These are phyloP conservation scores for Sebastes hopkinsi DNA, from an alignment of 2,797 vertebrate species.

Conservation along the genomic window DNA sequence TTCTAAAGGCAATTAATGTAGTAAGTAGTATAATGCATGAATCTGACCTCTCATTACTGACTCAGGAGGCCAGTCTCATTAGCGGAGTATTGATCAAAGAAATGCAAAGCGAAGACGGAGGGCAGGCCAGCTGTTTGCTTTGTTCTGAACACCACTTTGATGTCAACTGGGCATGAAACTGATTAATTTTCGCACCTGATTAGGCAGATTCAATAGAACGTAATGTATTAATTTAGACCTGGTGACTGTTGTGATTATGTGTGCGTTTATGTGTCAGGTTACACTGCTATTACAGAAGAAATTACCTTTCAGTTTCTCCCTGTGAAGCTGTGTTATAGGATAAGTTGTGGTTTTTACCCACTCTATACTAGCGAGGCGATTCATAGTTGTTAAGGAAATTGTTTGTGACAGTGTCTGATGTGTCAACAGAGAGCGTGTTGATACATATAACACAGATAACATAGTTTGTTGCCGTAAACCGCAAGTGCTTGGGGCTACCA, in stretches of 20 bases:
- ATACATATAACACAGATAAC: background rate
- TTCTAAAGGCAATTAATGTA: conserved; percentile 26
- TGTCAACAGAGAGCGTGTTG: background rate
- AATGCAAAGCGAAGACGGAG: conserved; percentile 53
- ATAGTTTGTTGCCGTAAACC: conserved; percentile 11
- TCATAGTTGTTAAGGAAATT: background rate
- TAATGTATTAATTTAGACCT: conserved; percentile 50
- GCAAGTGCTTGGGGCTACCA: background rate
- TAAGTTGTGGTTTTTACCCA: background rate
- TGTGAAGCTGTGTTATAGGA: background rate
- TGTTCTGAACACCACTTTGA: conserved; percentile 69
- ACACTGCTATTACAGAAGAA: background rate
- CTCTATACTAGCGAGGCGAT: background rate
- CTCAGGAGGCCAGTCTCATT: conserved; percentile 43
- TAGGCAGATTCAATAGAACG: conserved; percentile 38
- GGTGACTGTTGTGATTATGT: conserved; percentile 19
- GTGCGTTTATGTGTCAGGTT: background rate
- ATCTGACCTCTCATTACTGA: conserved; percentile 38
- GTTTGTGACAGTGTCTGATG: background rate
- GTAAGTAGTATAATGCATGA: conserved; percentile 28
- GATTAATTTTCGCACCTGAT: conserved; percentile 59
- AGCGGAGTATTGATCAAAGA: conserved; percentile 63
- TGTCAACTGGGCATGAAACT: conserved; percentile 51
- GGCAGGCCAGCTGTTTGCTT: conserved; percentile 63
- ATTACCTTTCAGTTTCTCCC: background rate